Evolutionary conservation across 2,888 invertebrate genomes (phyloP), one percentile per base, ranked within the genome.

Genomic region (Habroteleia sp.): DNA sequence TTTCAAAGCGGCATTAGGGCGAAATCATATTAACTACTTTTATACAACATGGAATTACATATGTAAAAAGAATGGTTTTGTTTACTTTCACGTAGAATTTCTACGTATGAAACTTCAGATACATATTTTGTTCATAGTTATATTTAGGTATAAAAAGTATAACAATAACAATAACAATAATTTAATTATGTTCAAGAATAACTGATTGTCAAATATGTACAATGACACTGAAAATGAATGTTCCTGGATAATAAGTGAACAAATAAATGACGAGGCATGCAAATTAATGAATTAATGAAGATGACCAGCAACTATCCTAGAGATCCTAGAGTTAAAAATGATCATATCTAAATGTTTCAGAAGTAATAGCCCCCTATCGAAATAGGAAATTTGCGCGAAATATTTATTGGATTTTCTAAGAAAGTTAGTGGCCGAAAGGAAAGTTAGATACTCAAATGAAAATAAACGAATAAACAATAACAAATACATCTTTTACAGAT

Each of bases 301-400:
- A 82, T 85, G 85, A 86, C 85, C 85, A 84, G 65, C 82, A 85
- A 85, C 84, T 83, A 78, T 84, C 85, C 83, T 84, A 83, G 83
- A 84, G 81, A 80, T 81, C 79, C 80, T 81, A 76, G 52, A 33
- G 13, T 39, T 48, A 35, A 16, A 37, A 37, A 39, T 31, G 41
- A 69, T 44, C 35, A 63, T 60, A 35, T 46, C 10, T 42, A 48
- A 74, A 52, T 39, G 39, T 46, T 41, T 66, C 50, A 58, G 52
- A 73, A 52, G 52, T 58, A 13, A n/a, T 52, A 52, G 29, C 37
- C 69, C 44, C 33, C 16, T 46, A 14, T 27, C 3, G 41, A 20
- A 33, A 60, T 3, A 2, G 11, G 14, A 13, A 48, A 35, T 25
- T 37, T 5, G 13, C 33, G 33, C 25, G 35, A 50, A 17, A 6